Conservation (phyloP, 2,888 invertebrate genomes). For the Hemistola chrysoprasaria region DNA sequence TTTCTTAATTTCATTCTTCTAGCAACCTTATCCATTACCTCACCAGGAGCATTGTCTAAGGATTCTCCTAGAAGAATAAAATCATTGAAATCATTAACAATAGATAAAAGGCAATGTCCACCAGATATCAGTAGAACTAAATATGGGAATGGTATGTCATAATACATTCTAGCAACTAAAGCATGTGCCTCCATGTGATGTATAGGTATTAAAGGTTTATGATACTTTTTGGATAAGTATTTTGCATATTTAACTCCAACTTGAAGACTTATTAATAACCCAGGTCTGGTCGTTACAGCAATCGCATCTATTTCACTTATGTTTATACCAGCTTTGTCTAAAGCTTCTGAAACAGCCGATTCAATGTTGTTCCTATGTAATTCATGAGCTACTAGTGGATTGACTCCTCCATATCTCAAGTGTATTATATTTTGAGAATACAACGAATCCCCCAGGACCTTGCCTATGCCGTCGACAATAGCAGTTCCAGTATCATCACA, state of each 20-base stretch:
- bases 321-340: conserved; percentile 81
- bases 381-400: conserved; percentile 92
- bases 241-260: conserved; percentile 93
- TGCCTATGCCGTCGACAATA: conserved; percentile 87
- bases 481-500: conserved; percentile 99
- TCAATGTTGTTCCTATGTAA: conserved; percentile 91
- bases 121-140: conserved; percentile 95
- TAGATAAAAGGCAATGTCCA: conserved; percentile 92
- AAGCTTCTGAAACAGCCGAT: conserved; percentile 85
- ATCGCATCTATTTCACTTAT: conserved; percentile 90
- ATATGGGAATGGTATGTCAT: conserved; percentile 91
- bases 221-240: conserved; percentile 84
- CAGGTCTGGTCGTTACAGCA: conserved; percentile 95
- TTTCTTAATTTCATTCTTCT: conserved; percentile 92
- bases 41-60: conserved; percentile 95
- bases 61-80: conserved; percentile 91
- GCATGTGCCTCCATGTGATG: conserved; percentile 99
- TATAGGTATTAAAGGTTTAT: conserved; percentile 95
- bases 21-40: conserved; percentile 95
- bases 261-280: conserved; percentile 88
- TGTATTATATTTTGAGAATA: conserved; percentile 91
- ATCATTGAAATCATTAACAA: conserved; percentile 87
- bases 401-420: conserved; percentile 91
- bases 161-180: conserved; percentile 89
- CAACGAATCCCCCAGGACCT: conserved; percentile 90